These are phyloP conservation scores for Lithophane ornitopus DNA, from an alignment of 2,888 invertebrate genomes.

Conservation along the genomic window DNA sequence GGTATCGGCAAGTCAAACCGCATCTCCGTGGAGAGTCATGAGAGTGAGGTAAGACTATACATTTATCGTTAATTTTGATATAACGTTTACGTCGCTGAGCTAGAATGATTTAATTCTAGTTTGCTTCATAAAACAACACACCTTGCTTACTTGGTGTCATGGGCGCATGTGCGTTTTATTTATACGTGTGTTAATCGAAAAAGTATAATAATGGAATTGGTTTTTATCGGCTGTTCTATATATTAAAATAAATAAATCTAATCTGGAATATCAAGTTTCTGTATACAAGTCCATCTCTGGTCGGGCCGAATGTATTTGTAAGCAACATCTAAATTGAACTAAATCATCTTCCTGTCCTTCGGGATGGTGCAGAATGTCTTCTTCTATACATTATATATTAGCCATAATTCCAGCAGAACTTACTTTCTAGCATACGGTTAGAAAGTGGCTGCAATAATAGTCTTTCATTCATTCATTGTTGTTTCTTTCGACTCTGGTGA, in stretches of 20 bases:
- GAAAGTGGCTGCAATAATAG: neutral
- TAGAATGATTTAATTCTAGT: neutral
- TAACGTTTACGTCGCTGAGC: neutral
- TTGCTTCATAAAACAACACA: neutral
- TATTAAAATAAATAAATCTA: neutral
- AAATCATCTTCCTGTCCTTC: neutral
- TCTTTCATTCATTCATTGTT: neutral
- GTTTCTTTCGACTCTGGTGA: no score
- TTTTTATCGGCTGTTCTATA: neutral
- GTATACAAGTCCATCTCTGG: neutral
- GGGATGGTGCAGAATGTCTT: neutral
- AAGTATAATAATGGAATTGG: neutral
- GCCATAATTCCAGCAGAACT: neutral
- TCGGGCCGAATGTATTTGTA: neutral
- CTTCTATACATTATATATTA: neutral
- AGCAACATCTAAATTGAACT: neutral
- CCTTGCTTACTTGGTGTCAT: neutral
- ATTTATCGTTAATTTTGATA: neutral
- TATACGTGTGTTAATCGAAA: neutral
- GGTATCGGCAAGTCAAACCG: constrained; percentile 79
- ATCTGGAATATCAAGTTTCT: neutral
- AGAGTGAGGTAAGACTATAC: constrained; percentile 79
- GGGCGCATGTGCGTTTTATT: neutral
- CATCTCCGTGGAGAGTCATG: constrained; percentile 82
- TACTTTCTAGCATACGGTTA: neutral